Percentiles rank a stretch among this genome's conserved stretches.
phyloP scores from a whole-genome alignment of 2,888 invertebrate genomes.

The Meteorus colon region DNA sequence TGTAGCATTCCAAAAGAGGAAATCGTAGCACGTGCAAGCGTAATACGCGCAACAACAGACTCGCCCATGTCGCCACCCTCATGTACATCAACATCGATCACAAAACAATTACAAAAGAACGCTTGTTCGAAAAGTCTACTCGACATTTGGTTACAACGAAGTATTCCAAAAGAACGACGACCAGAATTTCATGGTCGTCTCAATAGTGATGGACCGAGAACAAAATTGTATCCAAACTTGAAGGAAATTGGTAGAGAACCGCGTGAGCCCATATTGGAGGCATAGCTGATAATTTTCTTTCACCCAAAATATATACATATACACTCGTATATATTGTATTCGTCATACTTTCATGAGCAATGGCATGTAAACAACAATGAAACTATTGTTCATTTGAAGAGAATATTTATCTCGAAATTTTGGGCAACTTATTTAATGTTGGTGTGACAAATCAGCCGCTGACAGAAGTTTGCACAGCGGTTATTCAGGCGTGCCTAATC shows the following conservation, averaged over 20 bases:
- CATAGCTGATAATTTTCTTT: conserved; percentile 51
- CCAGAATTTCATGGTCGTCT: conserved; percentile 78
- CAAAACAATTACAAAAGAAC: conserved; percentile 66
- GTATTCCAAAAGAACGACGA: conserved; percentile 75
- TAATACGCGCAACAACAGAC: conserved; percentile 86
- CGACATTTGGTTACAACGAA: conserved; percentile 80
- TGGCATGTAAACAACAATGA: background rate
- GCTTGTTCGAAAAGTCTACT: conserved; percentile 76
- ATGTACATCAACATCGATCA: conserved; percentile 58
- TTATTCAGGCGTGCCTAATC: conserved; percentile 64
- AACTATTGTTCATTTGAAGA: too few species aligned
- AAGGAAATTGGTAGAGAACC: conserved; percentile 74
- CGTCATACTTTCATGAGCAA: background rate
- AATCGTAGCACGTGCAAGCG: conserved; percentile 74
- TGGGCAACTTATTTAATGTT: too few species aligned
- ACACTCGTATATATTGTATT: background rate
- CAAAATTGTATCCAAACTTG: conserved; percentile 85
- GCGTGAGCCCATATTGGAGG: conserved; percentile 69
- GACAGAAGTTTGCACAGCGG: conserved; percentile 46
- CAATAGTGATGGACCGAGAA: conserved; percentile 76
- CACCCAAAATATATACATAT: background rate
- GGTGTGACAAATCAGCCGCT: too few species aligned
- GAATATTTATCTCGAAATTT: too few species aligned
- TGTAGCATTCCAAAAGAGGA: conserved; percentile 68
- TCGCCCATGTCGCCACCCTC: conserved; percentile 90